Evolutionary conservation across 2,797 vertebrate genomes (phyloP).

Genomic region (Halcyon badia): DNA sequence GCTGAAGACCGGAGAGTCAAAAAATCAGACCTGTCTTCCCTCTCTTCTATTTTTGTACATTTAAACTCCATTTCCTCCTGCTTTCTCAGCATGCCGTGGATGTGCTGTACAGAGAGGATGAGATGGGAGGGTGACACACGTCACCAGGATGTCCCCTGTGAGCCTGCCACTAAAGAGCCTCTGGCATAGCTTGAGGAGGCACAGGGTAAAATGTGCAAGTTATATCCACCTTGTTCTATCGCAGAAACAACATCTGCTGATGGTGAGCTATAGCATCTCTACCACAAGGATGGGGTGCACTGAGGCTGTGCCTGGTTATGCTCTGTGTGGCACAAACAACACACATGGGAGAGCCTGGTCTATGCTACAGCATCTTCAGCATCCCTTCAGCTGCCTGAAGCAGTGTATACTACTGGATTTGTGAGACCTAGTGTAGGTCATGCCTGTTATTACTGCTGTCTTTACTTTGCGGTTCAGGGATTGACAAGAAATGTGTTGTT

Average conservation of each 20-base stretch:
- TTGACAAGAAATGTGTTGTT: not conserved
- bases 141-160: not conserved
- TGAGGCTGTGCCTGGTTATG: not conserved
- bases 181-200: not conserved
- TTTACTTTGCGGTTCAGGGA: not conserved
- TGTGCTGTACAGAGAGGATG: not conserved
- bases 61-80: not conserved
- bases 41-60: not conserved
- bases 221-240: not conserved
- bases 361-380: not conserved
- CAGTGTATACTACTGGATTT: accelerated
- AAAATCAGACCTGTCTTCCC: not conserved
- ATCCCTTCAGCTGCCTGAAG: not conserved
- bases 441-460: not conserved
- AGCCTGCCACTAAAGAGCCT: not conserved
- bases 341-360: accelerated
- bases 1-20: not conserved
- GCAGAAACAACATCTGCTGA: not conserved
- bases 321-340: accelerated
- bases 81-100: accelerated
- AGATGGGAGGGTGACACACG: not conserved
- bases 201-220: not conserved
- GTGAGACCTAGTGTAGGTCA: not conserved
- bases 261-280: not conserved
- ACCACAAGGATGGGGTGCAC: not conserved